Conservation (phyloP, 2,888 invertebrate genomes). For the Mycalesis mineus region DNA sequence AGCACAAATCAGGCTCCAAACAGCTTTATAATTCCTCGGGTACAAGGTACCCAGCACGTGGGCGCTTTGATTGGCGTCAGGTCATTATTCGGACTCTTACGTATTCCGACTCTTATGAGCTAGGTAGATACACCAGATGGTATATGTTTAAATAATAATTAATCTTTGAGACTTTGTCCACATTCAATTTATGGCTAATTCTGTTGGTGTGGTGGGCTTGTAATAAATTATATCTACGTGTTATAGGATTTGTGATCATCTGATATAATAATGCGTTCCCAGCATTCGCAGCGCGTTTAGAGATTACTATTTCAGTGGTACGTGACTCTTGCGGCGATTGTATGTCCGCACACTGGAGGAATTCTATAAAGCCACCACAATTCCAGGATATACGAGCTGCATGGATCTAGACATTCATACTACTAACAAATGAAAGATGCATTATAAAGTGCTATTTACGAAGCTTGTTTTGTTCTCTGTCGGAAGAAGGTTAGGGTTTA, state of each 20-base stretch:
- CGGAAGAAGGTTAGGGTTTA: no score
- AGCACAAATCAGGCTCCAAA: conserved; percentile 4
- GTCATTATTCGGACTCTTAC: conserved; percentile 9
- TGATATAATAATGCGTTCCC: no score
- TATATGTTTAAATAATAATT: no score
- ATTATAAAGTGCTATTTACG: no score
- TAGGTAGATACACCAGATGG: no score
- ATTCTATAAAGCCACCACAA: conserved; percentile 31
- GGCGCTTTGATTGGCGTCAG: conserved; percentile 9
- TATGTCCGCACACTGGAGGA: conserved; percentile 34
- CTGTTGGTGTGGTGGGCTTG: no score
- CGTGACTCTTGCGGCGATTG: conserved; percentile 41
- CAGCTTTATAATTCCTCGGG: conserved; percentile 4
- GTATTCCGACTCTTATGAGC: not conserved
- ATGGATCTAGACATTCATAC: no score
- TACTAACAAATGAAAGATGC: no score
- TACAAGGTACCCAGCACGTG: conserved; percentile 8
- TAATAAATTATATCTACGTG: no score
- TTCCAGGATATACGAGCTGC: conserved; percentile 10
- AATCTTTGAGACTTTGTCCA: no score
- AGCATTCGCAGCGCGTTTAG: conserved; percentile 32
- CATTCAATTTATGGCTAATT: conserved; percentile 36
- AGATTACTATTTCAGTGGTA: conserved; percentile 35
- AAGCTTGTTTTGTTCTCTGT: no score
- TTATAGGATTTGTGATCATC: no score